phyloP scores from a whole-genome alignment of 2,113 vertebrate species.

The Syrmaticus mikado region DNA sequence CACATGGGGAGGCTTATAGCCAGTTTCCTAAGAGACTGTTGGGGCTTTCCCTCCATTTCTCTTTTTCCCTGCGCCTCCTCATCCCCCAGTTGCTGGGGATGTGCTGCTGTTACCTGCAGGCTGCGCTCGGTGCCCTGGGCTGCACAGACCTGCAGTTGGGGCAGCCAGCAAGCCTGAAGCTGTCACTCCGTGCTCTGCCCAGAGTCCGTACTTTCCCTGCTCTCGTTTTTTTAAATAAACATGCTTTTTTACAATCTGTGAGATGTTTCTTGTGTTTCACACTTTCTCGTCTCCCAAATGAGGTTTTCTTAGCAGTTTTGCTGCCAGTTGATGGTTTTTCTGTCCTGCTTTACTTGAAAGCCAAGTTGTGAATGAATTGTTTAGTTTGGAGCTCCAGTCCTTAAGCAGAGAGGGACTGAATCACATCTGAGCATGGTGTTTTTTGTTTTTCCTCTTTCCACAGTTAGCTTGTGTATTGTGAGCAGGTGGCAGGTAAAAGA shows the following conservation, averaged over 20 bases:
- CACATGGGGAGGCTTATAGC: rapidly evolving
- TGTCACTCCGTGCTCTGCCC: background rate
- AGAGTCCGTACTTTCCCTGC: background rate
- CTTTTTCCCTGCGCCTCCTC: background rate
- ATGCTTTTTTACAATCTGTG: conserved; percentile 32
- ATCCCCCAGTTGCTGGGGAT: background rate
- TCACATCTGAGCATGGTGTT: background rate
- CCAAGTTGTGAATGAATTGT: conserved; percentile 20
- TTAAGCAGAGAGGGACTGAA: background rate
- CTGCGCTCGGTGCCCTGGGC: rapidly evolving
- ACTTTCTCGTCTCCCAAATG: conserved; percentile 27
- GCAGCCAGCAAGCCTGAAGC: background rate
- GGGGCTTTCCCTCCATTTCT: background rate
- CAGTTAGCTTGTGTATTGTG: background rate
- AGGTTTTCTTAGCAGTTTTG: conserved; percentile 50
- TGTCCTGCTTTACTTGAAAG: conserved; percentile 13
- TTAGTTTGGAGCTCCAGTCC: background rate
- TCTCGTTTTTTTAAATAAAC: background rate
- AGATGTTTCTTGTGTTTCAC: conserved; percentile 28
- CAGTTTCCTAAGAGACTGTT: background rate
- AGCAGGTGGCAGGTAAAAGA: background rate
- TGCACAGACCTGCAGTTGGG: rapidly evolving
- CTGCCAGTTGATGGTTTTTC: conserved; percentile 35
- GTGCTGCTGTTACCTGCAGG: background rate
- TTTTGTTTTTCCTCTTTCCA: background rate